Evolutionary conservation across 1,140 invertebrate genomes (phyloP), one percentile per base, ranked within the genome.

Genomic region (Lepidurus couesii): DNA sequence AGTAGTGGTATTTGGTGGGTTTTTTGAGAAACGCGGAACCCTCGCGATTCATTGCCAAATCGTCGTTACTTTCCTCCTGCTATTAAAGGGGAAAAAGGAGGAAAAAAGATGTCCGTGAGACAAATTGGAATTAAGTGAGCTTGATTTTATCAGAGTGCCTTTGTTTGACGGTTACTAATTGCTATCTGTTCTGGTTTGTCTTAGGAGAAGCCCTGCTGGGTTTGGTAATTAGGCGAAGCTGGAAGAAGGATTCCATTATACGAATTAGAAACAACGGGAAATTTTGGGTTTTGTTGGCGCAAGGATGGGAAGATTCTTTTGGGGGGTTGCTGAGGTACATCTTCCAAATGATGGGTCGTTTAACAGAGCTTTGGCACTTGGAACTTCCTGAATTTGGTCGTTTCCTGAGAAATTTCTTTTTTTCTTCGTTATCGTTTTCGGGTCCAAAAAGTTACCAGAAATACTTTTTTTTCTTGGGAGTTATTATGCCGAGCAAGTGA

Each of bases 1-100:
- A 95, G 86, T 94, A 95, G 84, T 96, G 93, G 86, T 96, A 95
- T 87, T 95, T 95, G 53, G 93, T 95, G 5, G 93, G 93, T 84
- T 95, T 95, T 10, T 65, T 65, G 16, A 65, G 21, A 65, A 65
- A 65, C 53, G 53, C 21, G 10, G 53, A 65, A 65, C 53, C 53
- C 53, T 65, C 53, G 16, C 53, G 53, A 21, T 65, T 65, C 53
- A 65, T 65, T 7, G 53, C 53, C 21, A 65, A 13, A 65, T 65
- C 53, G 7, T 65, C 53, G 3, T 65, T 21, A 7, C 6, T 21
- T 65, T 65, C 53, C 13, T 65, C 53, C 53, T 21, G 53, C 8
- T n/a, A 65, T 65, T 21, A 1, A 21, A 65, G 8, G 21, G 5
- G 21, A 65, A 65, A 21, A 34, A 34, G 4, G 0, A 34, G 1